These are phyloP conservation scores for Blomia tropicalis DNA, from an alignment of 2,888 invertebrate species.

Conservation along the genomic window DNA sequence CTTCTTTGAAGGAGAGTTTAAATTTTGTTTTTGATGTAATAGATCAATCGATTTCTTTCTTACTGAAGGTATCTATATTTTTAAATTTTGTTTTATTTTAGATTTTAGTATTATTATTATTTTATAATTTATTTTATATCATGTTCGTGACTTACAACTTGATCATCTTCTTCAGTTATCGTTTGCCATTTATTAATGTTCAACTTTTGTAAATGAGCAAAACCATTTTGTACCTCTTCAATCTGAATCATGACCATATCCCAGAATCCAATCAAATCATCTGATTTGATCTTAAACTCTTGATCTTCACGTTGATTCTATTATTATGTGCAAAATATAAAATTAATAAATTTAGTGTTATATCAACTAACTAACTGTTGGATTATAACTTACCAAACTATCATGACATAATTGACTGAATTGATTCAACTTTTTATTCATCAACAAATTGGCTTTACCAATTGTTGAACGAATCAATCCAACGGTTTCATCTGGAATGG, in stretches of 20 bases:
- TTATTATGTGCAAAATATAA: too few species aligned
- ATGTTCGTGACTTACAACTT: not conserved
- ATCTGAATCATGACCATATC: conserved; percentile 90
- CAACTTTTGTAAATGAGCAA: conserved; percentile 27
- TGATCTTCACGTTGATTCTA: conserved; percentile 54
- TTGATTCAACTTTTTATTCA: conserved; percentile 84
- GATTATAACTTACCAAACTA: conserved; percentile 45
- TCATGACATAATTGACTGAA: conserved; percentile 61
- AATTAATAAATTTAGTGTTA: not conserved
- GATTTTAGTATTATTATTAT: too few species aligned
- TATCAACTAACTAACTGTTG: not conserved
- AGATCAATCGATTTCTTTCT: too few species aligned
- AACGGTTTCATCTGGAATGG: conserved; percentile 50
- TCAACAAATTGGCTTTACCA: conserved; percentile 74
- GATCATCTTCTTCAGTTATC: not conserved
- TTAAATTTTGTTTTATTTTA: too few species aligned
- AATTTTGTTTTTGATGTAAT: not conserved
- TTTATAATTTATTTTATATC: too few species aligned
- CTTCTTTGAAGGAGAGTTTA: not conserved
- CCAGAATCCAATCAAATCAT: conserved; percentile 91
- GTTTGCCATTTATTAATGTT: conserved; percentile 28
- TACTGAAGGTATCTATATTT: not conserved
- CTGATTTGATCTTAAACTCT: conserved; percentile 67
- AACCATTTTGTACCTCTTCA: conserved; percentile 53
- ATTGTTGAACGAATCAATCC: conserved; percentile 70